Base-by-base conservation (phyloP, 2,113 vertebrate genomes). In the Rhadina sibilatrix region DNA sequence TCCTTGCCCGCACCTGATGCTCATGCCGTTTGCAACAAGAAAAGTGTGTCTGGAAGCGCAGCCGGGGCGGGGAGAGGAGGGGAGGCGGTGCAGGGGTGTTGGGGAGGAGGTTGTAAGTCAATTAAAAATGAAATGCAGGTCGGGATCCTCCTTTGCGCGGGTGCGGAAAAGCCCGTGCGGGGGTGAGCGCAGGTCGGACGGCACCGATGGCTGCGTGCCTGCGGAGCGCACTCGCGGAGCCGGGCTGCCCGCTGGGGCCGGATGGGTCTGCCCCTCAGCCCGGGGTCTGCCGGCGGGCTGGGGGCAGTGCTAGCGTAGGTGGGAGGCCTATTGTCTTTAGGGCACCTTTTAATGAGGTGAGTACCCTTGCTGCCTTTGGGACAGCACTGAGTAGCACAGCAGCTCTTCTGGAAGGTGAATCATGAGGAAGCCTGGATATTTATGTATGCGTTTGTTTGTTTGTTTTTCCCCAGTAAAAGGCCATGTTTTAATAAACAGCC, bases 121-220 rank as follows among this genome's bases (percentile, higher is more conserved):
- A 7, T 35, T 35, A 31, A n/a, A 54, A 61, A 38, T n/a, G 9
- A 70, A 54, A 35, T 15, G 20, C 16, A 30, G 19, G 3, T 21
- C 12, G 13, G 23, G 6, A 33, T 77, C 35, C 63, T 23, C 24
- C 46, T 61, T 31, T 24, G 63, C 8, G n/a, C 21, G 13, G n/a
- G 11, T 10, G 61, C 63, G n/a, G 35, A 52, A 28, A 40, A 42
- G 77, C 37, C 3, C 6, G 35, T 24, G 13, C 6, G 16, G 21
- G 28, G 49, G 14, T 7, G 50, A 80, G 57, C 5, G 66, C 35
- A 2, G 27, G 23, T 40, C 23, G 30, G 52, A 15, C 8, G 13
- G 28, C 2, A 2, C 21, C 3, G 23, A 1, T 10, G 5, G 30
- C 30, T 4, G 16, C 0, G 30, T 1, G 65, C 12, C 11, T 9